Base-by-base conservation (phyloP, 2,797 vertebrate genomes). In the Sparidentex hasta region DNA sequence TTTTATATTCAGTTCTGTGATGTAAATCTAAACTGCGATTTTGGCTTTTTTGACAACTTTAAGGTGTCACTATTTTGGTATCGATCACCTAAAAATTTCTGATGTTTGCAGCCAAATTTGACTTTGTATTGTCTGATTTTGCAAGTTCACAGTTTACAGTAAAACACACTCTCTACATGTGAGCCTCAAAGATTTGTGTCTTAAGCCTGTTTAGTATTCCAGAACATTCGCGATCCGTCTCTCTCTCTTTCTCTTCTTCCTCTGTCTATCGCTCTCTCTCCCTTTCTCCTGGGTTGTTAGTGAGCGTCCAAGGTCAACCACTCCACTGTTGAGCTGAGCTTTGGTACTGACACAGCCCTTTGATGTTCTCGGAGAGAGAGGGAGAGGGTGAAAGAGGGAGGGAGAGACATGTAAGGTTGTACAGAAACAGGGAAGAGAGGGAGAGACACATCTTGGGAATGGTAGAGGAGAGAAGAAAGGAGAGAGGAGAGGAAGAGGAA, bases 281-380 rank as follows among this genome's bases (percentile, higher is more conserved):
- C 3, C 44, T 81, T 81, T 85, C 76, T 86, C 75, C 67, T 76
- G 58, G 74, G 83, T 87, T 86, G 75, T 90, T 84, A 88, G 77
- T 65, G 79, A 87, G 75, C 18, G 7, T 80, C 89, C 87, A 93
- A 93, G 91, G 93, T 94, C 90, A 93, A 69, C 81, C 56, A n/a
- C 80, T 70, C 65, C 62, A 86, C 75, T 83, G 86, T 86, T 84
- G 80, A 88, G 82, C 79, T 73, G 73, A 88, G 87, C 84, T 74
- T 90, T 81, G 70, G 76, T 83, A 57, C 70, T 77, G 86, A 89
- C 74, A 87, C 71, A 67, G 41, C 57, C 20, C 86, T 92, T 91
- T 93, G 88, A 94, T 89, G 83, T 86, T 83, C 65, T 87, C 74
- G 59, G 56, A 80, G 51, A 68, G 54, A 62, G 5, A 66, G 21